phyloP scores from a whole-genome alignment of 1,140 invertebrate genomes.

The Cydia fagiglandana region DNA sequence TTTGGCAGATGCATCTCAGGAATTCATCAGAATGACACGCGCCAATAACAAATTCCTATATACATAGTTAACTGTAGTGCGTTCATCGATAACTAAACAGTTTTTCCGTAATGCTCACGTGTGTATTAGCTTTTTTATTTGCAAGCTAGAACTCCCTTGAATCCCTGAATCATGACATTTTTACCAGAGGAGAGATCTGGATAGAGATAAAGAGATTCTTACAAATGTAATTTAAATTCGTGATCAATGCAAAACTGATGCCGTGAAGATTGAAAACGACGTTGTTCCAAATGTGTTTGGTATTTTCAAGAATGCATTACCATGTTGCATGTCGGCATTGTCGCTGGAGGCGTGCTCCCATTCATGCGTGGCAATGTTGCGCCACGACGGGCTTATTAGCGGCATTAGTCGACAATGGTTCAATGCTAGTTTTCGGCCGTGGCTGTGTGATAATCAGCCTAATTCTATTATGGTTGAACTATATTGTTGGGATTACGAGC shows the following conservation, averaged over 20 bases:
- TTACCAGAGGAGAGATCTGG: too few species aligned
- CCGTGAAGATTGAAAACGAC: too few species aligned
- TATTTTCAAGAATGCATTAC: background rate
- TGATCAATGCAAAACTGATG: too few species aligned
- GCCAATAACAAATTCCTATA: background rate
- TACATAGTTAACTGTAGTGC: background rate
- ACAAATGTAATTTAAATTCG: too few species aligned
- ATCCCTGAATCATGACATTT: too few species aligned
- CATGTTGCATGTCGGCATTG: slow-evolving; percentile 4
- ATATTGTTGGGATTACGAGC: background rate
- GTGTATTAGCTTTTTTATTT: background rate
- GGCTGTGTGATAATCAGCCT: background rate
- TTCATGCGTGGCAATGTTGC: background rate
- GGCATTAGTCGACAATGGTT: background rate
- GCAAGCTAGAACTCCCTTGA: background rate
- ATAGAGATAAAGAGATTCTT: too few species aligned
- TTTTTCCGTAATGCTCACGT: too few species aligned
- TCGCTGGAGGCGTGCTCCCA: background rate
- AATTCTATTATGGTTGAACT: background rate
- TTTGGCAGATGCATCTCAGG: background rate
- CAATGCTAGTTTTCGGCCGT: slow-evolving; percentile 5
- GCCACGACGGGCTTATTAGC: background rate
- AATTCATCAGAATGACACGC: slow-evolving; percentile 4
- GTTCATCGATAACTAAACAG: too few species aligned
- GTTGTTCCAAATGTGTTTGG: background rate